Evolutionary conservation across 2,888 invertebrate genomes (phyloP), one percentile per base, ranked within the genome.

Genomic region (Seira ritae): DNA sequence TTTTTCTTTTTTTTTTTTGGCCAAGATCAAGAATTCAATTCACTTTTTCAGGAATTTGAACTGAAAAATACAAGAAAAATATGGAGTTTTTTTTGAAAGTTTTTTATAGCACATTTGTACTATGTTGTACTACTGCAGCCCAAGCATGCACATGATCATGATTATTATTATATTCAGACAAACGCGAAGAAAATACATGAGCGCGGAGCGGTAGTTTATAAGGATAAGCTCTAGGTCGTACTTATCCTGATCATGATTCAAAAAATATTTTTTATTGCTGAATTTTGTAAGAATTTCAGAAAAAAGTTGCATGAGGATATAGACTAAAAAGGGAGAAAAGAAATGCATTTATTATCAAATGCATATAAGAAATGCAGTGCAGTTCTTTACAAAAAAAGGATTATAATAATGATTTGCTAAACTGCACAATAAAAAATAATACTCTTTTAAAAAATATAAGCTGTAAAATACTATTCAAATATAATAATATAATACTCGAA

Each of bases 71-170:
- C 6, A 24, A 24, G 60, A 24, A 55, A 31, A 23, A 23, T 71
- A 55, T 71, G 10, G 46, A 23, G 3, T 60, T 72, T 60, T 72
- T 72, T 72, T 72, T 72, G 72, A 72, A 72, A 72, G 72, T 72
- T 72, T 72, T 66, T 72, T 72, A 31, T 31, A 31, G 31, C 31
- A 31, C 23, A 68, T 68, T 19, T 68, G 17, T 69, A 10, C 23
- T 72, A 12, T 31, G 31, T 60, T 72, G 60, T 19, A 72, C 50
- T 55, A 71, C 55, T 60, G 22, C 62, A 60, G n/a, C 4, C 3
- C 22, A 66, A 8, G 3, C 62, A 19, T 46, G 19, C 22, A 60
- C 60, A 31, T 60, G 31, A 71, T n/a, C 19, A 12, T 66, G 17
- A 22, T 71, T 50, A 55, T 70, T 42, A 70, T 46, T n/a, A 70